These are phyloP conservation scores for Nipponacmea schrenckii DNA, from an alignment of 2,888 invertebrate species.

Conservation along the genomic window DNA sequence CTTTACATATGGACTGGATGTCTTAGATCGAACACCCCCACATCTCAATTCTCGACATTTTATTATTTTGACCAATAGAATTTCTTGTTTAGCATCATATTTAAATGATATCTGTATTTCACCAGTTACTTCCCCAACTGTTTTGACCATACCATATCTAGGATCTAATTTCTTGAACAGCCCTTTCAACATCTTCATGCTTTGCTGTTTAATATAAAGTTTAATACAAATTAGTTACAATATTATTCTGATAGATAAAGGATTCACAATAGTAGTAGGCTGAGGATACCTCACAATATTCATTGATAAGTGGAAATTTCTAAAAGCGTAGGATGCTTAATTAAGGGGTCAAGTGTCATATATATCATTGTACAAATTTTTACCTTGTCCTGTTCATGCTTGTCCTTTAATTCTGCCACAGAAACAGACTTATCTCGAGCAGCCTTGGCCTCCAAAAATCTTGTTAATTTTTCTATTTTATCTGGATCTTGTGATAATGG, in stretches of 20 bases:
- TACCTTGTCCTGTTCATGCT: not conserved
- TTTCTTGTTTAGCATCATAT: slow-evolving; percentile 50
- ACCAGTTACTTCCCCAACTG: slow-evolving; percentile 46
- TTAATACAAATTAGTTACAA: no score
- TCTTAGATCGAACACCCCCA: slow-evolving; percentile 53
- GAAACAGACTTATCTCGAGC: not conserved
- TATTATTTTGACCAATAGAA: slow-evolving; percentile 60
- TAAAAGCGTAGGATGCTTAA: no score
- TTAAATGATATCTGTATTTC: slow-evolving; percentile 62
- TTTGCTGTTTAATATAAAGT: no score
- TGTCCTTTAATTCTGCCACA: not conserved
- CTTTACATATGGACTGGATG: slow-evolving; percentile 60
- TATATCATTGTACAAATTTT: not conserved
- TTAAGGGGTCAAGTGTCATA: no score
- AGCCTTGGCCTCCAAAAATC: not conserved
- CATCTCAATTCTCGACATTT: slow-evolving; percentile 53
- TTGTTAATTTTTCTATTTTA: not conserved
- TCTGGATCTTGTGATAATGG: not conserved
- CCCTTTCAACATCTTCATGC: slow-evolving; percentile 57
- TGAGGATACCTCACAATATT: no score
- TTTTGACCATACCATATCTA: slow-evolving; percentile 44
- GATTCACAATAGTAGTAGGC: no score
- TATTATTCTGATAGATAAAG: no score
- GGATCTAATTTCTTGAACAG: slow-evolving; percentile 62
- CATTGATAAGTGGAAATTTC: no score